phyloP scores from a whole-genome alignment of 2,113 vertebrate species.

The Percopsis transmontana region DNA sequence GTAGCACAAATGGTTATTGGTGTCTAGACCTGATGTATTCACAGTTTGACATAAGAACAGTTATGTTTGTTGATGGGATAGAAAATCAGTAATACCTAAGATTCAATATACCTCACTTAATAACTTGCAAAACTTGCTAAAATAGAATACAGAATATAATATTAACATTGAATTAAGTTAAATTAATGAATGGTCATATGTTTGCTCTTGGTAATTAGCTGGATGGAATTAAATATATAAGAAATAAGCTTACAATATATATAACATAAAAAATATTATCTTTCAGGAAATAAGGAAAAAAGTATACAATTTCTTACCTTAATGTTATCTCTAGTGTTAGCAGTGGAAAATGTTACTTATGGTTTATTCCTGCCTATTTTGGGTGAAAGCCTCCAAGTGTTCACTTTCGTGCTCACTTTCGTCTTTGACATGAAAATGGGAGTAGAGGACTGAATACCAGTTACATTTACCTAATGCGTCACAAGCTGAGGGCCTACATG shows the following conservation, averaged over 20 bases:
- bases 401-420: constrained; percentile 18
- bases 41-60: background rate
- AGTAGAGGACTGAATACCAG: background rate
- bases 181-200: no score
- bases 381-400: constrained; percentile 4
- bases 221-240: background rate
- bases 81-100: background rate
- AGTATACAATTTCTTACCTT: constrained; percentile 41
- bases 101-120: constrained; percentile 13
- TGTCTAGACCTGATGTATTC: background rate
- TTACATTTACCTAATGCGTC: constrained; percentile 50
- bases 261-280: background rate
- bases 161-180: no score
- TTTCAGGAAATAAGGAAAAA: background rate
- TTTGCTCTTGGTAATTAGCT: background rate
- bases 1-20: background rate
- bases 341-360: background rate
- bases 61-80: background rate
- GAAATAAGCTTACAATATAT: background rate
- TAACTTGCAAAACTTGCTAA: no score
- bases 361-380: constrained; percentile 1
- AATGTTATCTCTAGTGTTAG: constrained; percentile 3
- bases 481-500: constrained; percentile 53
- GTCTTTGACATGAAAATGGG: constrained; percentile 39
- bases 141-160: no score